A percentile compares a stretch with the other conserved stretches of the same genome.
Evolutionary conservation across 2,797 vertebrate genomes (phyloP).

Genomic region (Phoxinus dragarum): DNA sequence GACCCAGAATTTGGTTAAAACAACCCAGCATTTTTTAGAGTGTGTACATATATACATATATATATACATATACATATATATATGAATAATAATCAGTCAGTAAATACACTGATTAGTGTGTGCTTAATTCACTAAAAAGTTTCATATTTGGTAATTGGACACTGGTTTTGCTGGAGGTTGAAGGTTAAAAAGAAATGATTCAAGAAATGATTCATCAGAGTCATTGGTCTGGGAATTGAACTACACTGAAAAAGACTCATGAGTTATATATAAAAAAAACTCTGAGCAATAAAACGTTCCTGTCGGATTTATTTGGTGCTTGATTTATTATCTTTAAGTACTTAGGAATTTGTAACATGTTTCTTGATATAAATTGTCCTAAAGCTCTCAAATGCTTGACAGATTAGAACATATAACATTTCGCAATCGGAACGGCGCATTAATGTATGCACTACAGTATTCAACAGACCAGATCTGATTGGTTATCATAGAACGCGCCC

Average conservation of each 20-base stretch:
- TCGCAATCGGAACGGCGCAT: constrained; percentile 11
- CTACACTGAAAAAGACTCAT: background rate
- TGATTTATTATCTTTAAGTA: constrained; percentile 13
- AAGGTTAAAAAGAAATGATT: background rate
- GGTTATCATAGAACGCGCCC: background rate
- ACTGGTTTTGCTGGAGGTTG: too few species aligned
- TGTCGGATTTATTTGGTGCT: background rate
- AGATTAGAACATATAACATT: constrained; percentile 21
- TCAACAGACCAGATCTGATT: background rate
- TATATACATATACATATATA: too few species aligned
- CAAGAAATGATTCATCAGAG: background rate
- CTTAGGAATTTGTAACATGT: constrained; percentile 12
- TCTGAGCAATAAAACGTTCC: background rate
- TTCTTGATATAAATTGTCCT: constrained; percentile 19
- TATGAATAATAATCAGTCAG: too few species aligned
- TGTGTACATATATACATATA: too few species aligned
- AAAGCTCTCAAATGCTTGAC: constrained; percentile 1
- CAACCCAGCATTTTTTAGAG: too few species aligned
- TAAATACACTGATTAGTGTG: too few species aligned
- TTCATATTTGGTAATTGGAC: too few species aligned
- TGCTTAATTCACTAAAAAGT: too few species aligned
- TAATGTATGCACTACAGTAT: background rate
- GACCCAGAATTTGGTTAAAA: too few species aligned
- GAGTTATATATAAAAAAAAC: background rate
- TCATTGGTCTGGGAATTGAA: background rate